Conservation (phyloP, 2,888 invertebrate genomes). For the Dolichopus griseipennis region DNA sequence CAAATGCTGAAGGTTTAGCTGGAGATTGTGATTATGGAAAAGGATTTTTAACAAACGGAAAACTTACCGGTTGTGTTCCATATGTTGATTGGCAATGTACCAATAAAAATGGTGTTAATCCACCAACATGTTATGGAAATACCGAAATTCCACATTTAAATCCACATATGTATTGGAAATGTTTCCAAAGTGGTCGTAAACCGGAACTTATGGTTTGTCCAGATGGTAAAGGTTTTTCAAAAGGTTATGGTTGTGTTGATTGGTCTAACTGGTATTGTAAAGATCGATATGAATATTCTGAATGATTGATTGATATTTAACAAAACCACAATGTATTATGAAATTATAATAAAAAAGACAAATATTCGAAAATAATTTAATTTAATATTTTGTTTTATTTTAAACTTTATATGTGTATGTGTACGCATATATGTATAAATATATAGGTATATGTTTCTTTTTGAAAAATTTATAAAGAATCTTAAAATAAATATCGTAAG, state of each 20-base stretch:
- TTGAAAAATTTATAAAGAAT: no score
- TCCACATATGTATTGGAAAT: neutral
- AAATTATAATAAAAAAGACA: no score
- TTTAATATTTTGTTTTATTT: no score
- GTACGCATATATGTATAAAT: no score
- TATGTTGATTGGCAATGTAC: neutral
- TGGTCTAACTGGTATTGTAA: neutral
- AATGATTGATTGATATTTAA: no score
- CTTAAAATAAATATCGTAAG: no score
- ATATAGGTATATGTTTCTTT: no score
- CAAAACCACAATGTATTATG: no score
- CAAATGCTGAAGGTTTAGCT: neutral
- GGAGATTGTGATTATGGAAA: neutral
- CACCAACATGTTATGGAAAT: neutral
- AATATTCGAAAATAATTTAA: no score
- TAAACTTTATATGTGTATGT: no score
- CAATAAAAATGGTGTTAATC: neutral
- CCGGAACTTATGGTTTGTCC: neutral
- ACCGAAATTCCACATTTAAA: neutral
- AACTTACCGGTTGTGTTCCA: neutral
- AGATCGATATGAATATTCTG: neutral
- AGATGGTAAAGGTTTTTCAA: neutral
- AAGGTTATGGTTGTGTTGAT: neutral
- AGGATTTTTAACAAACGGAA: neutral
- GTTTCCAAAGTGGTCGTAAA: neutral